Conservation (phyloP, 1,140 invertebrate species). For the Zophobas morio region DNA sequence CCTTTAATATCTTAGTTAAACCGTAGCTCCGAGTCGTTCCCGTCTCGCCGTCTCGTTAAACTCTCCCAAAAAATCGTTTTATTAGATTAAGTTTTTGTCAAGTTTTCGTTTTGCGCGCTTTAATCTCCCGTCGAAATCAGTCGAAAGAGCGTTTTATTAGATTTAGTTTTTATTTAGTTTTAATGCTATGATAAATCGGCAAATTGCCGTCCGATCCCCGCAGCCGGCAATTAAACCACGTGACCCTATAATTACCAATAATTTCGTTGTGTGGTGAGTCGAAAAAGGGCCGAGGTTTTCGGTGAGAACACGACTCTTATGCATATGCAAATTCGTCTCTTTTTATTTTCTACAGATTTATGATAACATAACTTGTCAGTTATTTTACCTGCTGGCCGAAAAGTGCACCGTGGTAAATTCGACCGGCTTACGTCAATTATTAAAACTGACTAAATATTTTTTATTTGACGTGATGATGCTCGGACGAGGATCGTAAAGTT, state of each 20-base stretch:
- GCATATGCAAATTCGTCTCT: slow-evolving; percentile 33
- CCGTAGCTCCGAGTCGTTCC: too few species aligned
- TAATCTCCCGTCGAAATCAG: background rate
- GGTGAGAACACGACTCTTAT: slow-evolving; percentile 26
- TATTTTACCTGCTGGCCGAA: slow-evolving; percentile 28
- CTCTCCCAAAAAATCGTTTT: background rate
- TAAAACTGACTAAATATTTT: too few species aligned
- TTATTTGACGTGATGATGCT: too few species aligned
- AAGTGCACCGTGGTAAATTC: slow-evolving; percentile 28
- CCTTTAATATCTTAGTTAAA: too few species aligned
- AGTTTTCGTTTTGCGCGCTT: background rate
- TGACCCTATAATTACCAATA: slow-evolving; percentile 38
- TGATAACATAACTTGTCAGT: slow-evolving; percentile 43
- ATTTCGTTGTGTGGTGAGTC: slow-evolving; percentile 23
- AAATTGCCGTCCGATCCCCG: slow-evolving; percentile 10
- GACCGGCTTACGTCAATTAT: background rate
- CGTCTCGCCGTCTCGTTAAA: background rate
- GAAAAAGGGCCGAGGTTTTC: slow-evolving; percentile 25
- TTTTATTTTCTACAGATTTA: slow-evolving; percentile 37
- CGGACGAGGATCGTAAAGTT: too few species aligned
- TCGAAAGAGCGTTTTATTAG: background rate
- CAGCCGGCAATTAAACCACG: slow-evolving; percentile 24
- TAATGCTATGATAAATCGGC: slow-evolving; percentile 6
- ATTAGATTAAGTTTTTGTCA: background rate
- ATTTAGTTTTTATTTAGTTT: background rate